These are phyloP conservation scores for Ciconia stormi DNA, from an alignment of 2,113 vertebrate genomes.

Conservation along the genomic window DNA sequence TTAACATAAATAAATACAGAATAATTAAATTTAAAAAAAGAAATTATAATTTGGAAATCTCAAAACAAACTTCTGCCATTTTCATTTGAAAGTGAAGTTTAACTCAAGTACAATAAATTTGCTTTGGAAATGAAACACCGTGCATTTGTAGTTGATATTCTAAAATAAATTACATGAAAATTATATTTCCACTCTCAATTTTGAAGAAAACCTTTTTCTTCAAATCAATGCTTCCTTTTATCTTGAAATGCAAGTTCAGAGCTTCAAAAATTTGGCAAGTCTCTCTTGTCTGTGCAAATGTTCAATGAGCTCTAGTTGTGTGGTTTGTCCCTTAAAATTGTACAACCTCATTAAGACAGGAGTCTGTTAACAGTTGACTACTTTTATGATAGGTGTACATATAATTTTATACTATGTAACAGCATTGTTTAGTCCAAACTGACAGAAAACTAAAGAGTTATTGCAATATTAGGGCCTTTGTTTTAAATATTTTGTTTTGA, in stretches of 20 bases:
- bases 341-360: neutral
- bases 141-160: neutral
- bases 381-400: neutral
- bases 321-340: neutral
- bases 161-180: neutral
- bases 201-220: neutral
- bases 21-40: accelerated
- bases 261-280: neutral
- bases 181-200: neutral
- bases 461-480: neutral
- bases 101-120: neutral
- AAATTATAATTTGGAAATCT: neutral
- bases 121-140: neutral
- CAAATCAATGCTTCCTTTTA: neutral
- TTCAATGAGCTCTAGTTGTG: neutral
- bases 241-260: neutral
- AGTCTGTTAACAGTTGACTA: neutral
- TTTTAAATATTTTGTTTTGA: neutral
- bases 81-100: neutral
- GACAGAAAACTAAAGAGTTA: neutral
- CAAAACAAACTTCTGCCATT: neutral
- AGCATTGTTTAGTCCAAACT: neutral
- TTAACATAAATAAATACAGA: neutral
- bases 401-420: neutral
- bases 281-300: neutral